These are phyloP conservation scores for Sminthurides bifidus DNA, from an alignment of 1,140 invertebrate genomes.

Conservation along the genomic window DNA sequence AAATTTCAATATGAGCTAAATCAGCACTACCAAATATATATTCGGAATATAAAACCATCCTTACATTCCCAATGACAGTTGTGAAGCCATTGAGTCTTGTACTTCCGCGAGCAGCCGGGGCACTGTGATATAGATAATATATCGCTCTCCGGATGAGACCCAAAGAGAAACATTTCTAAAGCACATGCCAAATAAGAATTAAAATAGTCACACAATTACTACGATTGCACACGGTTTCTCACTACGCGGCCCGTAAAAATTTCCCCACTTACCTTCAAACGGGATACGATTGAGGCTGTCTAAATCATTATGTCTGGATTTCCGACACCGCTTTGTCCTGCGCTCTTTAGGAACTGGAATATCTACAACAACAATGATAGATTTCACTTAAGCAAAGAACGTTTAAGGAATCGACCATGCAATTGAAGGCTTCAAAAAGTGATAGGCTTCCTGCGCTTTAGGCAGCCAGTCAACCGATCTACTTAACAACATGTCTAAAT, in stretches of 20 bases:
- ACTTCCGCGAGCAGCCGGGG: constrained; percentile 8
- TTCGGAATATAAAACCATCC: background rate
- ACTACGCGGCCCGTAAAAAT: background rate
- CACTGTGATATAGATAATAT: constrained; percentile 17
- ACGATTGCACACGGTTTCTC: background rate
- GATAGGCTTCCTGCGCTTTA: too few relatives aligned
- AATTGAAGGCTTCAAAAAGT: too few relatives aligned
- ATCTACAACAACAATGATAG: background rate
- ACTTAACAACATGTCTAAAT: too few relatives aligned
- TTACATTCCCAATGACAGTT: constrained; percentile 16
- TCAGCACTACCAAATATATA: background rate
- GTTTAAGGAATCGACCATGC: background rate
- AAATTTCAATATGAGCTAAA: background rate
- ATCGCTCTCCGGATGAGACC: constrained; percentile 16
- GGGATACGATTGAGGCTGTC: background rate
- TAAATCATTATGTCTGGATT: background rate
- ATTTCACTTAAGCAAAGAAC: background rate
- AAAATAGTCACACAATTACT: background rate
- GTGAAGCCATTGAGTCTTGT: constrained; percentile 18
- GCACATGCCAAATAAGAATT: background rate
- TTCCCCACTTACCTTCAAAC: constrained; percentile 1
- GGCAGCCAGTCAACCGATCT: too few relatives aligned
- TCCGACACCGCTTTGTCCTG: background rate
- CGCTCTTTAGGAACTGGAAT: background rate
- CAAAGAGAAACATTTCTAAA: constrained; percentile 14